These are phyloP conservation scores for Neostethus bicornis DNA, from an alignment of 2,797 vertebrate species.

Conservation along the genomic window DNA sequence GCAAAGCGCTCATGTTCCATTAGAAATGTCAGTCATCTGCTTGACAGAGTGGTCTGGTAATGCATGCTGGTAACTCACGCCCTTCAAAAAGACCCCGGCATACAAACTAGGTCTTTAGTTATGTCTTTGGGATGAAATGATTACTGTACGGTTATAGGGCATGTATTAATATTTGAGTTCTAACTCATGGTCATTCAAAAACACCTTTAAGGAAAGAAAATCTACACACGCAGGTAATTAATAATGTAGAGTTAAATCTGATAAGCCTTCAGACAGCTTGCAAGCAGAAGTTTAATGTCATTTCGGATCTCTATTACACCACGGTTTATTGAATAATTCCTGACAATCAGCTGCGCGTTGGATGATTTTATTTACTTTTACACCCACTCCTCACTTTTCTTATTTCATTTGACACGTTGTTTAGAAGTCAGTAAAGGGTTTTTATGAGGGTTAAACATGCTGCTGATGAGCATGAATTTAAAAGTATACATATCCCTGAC, in stretches of 20 bases:
- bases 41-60: slow-evolving; percentile 60
- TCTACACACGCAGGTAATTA: slow-evolving; percentile 70
- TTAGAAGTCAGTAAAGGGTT: background rate
- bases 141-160: slow-evolving; percentile 75
- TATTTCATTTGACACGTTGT: slow-evolving; percentile 32
- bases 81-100: slow-evolving; percentile 59
- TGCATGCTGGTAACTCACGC: slow-evolving; percentile 59
- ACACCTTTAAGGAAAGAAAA: slow-evolving; percentile 54
- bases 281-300: slow-evolving; percentile 55
- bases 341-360: slow-evolving; percentile 43
- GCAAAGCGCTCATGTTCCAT: slow-evolving; percentile 60
- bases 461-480: background rate
- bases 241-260: slow-evolving; percentile 73
- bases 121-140: slow-evolving; percentile 68
- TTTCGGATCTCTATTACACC: slow-evolving; percentile 66
- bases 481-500: background rate
- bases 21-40: slow-evolving; percentile 70
- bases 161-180: slow-evolving; percentile 79
- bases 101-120: slow-evolving; percentile 81
- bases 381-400: slow-evolving; percentile 22
- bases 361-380: background rate
- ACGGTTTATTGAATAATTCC: slow-evolving; percentile 62
- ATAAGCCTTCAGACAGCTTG: slow-evolving; percentile 72
- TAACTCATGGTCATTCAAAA: slow-evolving; percentile 65
- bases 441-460: slow-evolving; percentile 2